phyloP scores from a whole-genome alignment of 2,113 vertebrate species.

The Thinocorus orbignyianus region DNA sequence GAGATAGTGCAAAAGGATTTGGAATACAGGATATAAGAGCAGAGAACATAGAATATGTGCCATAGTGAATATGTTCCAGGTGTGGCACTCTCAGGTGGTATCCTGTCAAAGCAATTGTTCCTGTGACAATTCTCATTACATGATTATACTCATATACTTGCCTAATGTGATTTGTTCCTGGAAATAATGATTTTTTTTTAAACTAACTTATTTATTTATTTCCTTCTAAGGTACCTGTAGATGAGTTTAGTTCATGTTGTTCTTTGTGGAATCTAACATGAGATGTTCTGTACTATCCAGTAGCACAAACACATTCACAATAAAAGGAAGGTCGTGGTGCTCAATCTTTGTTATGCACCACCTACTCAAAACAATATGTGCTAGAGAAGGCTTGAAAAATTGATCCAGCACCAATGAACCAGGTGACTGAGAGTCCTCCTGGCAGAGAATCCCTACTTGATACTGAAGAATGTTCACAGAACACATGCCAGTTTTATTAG shows the following conservation, averaged over 20 bases:
- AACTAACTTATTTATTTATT: background rate
- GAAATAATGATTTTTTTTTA: background rate
- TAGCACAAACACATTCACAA: background rate
- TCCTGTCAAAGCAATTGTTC: background rate
- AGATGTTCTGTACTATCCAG: background rate
- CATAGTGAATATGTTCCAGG: background rate
- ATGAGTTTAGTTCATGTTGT: background rate
- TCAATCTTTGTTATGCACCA: background rate
- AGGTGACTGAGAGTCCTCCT: background rate
- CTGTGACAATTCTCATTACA: background rate
- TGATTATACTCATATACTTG: background rate
- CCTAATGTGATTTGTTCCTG: background rate
- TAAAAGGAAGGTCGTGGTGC: background rate
- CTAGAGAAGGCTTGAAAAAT: slow-evolving; percentile 9
- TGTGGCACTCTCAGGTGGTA: background rate
- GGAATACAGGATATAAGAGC: background rate
- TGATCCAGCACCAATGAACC: background rate
- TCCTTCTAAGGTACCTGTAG: background rate
- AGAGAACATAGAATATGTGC: no score
- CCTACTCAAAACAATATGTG: background rate
- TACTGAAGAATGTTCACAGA: background rate
- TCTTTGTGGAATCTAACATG: background rate
- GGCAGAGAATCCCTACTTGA: background rate
- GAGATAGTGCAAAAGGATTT: background rate
- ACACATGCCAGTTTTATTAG: background rate